Base-by-base conservation (phyloP, 2,888 invertebrate species). In the Automeris io region DNA sequence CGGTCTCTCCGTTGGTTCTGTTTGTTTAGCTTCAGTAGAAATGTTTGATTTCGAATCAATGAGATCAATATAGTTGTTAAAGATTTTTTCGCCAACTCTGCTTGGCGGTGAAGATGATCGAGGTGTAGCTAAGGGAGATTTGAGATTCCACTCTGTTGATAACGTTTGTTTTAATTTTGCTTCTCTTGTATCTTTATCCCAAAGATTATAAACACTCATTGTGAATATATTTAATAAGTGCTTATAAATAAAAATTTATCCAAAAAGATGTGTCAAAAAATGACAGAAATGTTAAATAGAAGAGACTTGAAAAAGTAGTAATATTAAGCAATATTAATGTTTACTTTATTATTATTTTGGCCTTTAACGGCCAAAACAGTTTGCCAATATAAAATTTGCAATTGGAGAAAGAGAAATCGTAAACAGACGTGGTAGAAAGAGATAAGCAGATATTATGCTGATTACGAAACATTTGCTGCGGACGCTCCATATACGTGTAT, bases 31-130 rank as follows among this genome's bases (percentile, higher is more conserved):
- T 35, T 71, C 62, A 5, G 52, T 49, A 5, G 65, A 56, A 37
- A 77, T 43, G 51, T 76, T 72, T 6, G 75, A 73, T 52, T 71
- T 71, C 0, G 83, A 81, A 42, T 68, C 51, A 40, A 79, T 73
- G 2, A 83, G 52, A 40, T 83, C 82, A 5, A 70, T 57, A 23
- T 82, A 83, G 33, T 77, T 74, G 32, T 74, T 57, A 38, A 65
- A 69, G 42, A 83, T 73, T 11, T 61, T 46, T 63, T 82, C 80
- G 9, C 71, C 73, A 11, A 50, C 47, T 47, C 55, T 57, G 21
- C 57, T 61, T 2, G 43, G 35, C 8, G 59, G 61, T 5, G 78
- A 70, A 29, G 67, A 57, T 18, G 79, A 73, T 24, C 67, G 57
- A 11, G 75, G 62, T 3, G 70, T 63, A 25, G 54, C 48, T 37